A percentile compares a stretch with the other conserved stretches of the same genome.
phyloP scores from a whole-genome alignment of 1,140 invertebrate genomes.

The Drosophila nannoptera region DNA sequence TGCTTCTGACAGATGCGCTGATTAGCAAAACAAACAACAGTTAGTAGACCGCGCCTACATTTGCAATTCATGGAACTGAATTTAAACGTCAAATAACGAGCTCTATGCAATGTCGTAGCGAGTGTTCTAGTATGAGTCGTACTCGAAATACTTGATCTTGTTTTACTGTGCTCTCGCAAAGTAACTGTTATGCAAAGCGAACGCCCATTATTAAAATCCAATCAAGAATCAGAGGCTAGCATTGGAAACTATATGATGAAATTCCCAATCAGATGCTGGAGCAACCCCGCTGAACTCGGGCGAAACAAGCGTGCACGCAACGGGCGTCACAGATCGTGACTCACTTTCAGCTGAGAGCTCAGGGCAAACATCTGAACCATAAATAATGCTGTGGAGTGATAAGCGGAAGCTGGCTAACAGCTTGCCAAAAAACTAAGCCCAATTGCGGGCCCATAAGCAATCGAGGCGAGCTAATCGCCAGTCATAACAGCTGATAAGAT shows the following conservation, averaged over 20 bases:
- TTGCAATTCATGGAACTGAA: not conserved
- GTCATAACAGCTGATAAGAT: conserved; percentile 27
- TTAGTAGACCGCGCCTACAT: not conserved
- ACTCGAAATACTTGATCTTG: too few relatives aligned
- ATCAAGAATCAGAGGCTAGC: too few relatives aligned
- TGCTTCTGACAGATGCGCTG: not conserved
- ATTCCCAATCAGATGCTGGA: conserved; percentile 2
- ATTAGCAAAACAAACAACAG: conserved; percentile 5
- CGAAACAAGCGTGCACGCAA: not conserved
- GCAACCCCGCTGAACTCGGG: conserved; percentile 3
- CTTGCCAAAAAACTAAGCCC: conserved; percentile 24
- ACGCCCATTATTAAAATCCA: too few relatives aligned
- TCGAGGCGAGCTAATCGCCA: conserved; percentile 15
- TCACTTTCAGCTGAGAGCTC: conserved; percentile 16
- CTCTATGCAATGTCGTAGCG: too few relatives aligned
- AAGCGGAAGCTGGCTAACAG: conserved; percentile 23
- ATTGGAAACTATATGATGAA: conserved; percentile 15
- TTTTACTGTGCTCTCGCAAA: too few relatives aligned
- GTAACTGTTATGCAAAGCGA: too few relatives aligned
- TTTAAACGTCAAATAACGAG: too few relatives aligned
- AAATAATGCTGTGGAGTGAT: not conserved
- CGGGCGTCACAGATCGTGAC: conserved; percentile 26
- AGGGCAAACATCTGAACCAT: not conserved
- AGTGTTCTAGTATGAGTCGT: too few relatives aligned
- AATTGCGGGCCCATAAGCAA: conserved; percentile 12